Conservation (phyloP, 2,888 invertebrate species). For the Hedychridium roseum region DNA sequence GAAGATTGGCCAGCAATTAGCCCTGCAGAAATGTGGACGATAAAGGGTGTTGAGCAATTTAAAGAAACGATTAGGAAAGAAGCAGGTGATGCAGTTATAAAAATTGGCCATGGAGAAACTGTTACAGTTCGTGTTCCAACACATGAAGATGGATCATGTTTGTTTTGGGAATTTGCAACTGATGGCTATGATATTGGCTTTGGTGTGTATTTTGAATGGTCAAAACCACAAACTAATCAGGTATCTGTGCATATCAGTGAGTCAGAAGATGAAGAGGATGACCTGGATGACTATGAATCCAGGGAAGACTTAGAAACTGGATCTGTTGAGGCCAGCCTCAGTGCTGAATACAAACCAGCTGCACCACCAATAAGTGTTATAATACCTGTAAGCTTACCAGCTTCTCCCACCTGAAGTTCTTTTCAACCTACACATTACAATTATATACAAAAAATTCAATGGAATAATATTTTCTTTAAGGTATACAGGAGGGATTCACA, state of each 20-base stretch:
- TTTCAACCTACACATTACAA: no score
- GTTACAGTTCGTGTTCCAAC: slow-evolving; percentile 98
- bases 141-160: slow-evolving; percentile 87
- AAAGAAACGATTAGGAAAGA: slow-evolving; percentile 85
- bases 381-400: slow-evolving; percentile 55
- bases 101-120: slow-evolving; percentile 95
- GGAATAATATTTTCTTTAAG: no score
- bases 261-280: slow-evolving; percentile 89
- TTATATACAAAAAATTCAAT: no score
- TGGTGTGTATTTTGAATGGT: slow-evolving; percentile 99
- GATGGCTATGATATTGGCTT: slow-evolving; percentile 98
- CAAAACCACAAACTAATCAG: slow-evolving; percentile 80
- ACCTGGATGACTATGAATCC: slow-evolving; percentile 70
- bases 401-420: no score
- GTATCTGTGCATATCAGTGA: slow-evolving; percentile 97
- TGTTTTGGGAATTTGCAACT: slow-evolving; percentile 99
- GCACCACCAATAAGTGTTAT: slow-evolving; percentile 56
- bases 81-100: slow-evolving; percentile 87
- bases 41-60: slow-evolving; percentile 86
- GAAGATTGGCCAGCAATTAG: slow-evolving; percentile 67
- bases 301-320: slow-evolving; percentile 69
- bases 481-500: slow-evolving; percentile 97
- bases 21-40: slow-evolving; percentile 96
- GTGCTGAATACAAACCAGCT: slow-evolving; percentile 49
- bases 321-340: slow-evolving; percentile 43